Conservation (phyloP, 2,888 invertebrate genomes). For the Luperina nickerlii region DNA sequence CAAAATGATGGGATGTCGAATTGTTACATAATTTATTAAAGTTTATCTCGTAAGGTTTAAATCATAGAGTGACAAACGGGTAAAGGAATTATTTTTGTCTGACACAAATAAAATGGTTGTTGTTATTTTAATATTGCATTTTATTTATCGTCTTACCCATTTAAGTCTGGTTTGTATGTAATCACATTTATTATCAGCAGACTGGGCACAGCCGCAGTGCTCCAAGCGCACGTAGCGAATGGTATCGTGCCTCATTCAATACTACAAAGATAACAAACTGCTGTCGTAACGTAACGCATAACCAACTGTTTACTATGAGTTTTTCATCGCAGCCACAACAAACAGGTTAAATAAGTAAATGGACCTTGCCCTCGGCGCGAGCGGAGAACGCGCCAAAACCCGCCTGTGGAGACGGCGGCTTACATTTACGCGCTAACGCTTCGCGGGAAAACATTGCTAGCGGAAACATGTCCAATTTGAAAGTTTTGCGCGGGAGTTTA, state of each 20-base stretch:
- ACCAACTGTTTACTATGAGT: slow-evolving; percentile 70
- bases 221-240: slow-evolving; percentile 30
- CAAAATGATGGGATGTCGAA: slow-evolving; percentile 55
- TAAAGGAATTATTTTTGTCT: slow-evolving; percentile 78
- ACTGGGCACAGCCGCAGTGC: slow-evolving; percentile 13
- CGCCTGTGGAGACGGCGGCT: slow-evolving; percentile 65
- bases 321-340: slow-evolving; percentile 71
- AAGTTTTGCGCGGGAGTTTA: slow-evolving; percentile 86
- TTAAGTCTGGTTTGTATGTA: slow-evolving; percentile 41
- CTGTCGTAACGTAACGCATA: slow-evolving; percentile 62
- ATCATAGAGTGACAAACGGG: slow-evolving; percentile 77
- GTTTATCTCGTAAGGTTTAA: slow-evolving; percentile 68
- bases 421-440: slow-evolving; percentile 78
- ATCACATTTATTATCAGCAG: slow-evolving; percentile 34
- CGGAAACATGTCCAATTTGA: slow-evolving; percentile 84
- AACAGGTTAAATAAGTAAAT: slow-evolving; percentile 75
- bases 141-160: slow-evolving; percentile 62
- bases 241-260: slow-evolving; percentile 68
- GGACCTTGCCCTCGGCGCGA: slow-evolving; percentile 84
- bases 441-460: slow-evolving; percentile 78
- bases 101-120: slow-evolving; percentile 82
- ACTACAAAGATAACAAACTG: slow-evolving; percentile 65
- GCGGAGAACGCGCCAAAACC: slow-evolving; percentile 82
- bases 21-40: slow-evolving; percentile 69
- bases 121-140: slow-evolving; percentile 73